A percentile compares a stretch with the other conserved stretches of the same genome.
These are phyloP conservation scores for Dione vanillae DNA, from an alignment of 2,888 invertebrate genomes.

Conservation along the genomic window DNA sequence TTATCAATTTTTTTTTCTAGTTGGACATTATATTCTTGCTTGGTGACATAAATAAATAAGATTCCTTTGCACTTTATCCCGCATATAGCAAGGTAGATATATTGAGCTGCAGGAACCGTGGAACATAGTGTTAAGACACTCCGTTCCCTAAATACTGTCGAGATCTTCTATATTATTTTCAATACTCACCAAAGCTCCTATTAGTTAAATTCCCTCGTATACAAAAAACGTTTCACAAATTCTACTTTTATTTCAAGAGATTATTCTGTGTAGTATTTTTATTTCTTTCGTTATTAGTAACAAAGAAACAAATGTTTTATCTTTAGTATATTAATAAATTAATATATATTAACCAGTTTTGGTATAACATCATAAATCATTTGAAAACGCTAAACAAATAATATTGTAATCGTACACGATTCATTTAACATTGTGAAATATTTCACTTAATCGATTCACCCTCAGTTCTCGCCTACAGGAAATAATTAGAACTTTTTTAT, in stretches of 20 bases:
- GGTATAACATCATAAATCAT: neutral
- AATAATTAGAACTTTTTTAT: neutral
- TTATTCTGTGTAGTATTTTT: neutral
- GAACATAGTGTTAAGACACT: too few relatives aligned
- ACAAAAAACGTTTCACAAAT: too few relatives aligned
- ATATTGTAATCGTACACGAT: neutral
- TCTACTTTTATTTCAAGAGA: neutral
- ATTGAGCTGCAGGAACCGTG: too few relatives aligned
- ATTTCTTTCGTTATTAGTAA: too few relatives aligned
- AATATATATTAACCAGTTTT: neutral
- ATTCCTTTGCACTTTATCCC: too few relatives aligned
- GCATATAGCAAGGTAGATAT: too few relatives aligned
- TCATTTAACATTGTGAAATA: slow-evolving; percentile 17
- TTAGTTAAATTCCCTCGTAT: too few relatives aligned
- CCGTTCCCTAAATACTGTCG: too few relatives aligned
- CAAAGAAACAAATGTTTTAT: too few relatives aligned
- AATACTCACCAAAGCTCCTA: too few relatives aligned
- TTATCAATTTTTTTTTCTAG: neutral
- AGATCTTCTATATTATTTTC: too few relatives aligned
- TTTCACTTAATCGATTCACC: slow-evolving; percentile 27
- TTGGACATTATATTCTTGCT: neutral
- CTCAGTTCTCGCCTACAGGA: slow-evolving; percentile 22
- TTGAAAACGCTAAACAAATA: neutral
- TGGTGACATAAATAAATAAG: neutral
- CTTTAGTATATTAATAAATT: too few relatives aligned